These are phyloP conservation scores for Meloe dianella DNA, from an alignment of 2,888 invertebrate species.

Conservation along the genomic window DNA sequence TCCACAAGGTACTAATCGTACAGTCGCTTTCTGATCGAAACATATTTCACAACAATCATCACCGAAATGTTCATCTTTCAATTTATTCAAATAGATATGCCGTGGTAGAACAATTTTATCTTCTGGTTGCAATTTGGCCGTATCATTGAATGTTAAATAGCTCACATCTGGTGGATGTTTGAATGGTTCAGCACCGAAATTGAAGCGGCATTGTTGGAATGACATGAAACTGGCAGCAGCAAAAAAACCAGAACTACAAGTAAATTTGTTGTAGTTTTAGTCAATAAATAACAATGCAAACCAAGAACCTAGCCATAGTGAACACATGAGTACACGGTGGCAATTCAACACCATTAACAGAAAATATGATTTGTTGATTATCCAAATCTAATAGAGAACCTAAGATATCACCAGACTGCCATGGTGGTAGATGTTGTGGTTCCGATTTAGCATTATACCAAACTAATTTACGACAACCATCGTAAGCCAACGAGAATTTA, in stretches of 20 bases:
- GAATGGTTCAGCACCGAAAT: constrained; percentile 86
- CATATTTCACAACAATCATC: constrained; percentile 90
- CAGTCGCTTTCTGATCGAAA: constrained; percentile 79
- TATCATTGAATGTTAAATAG: constrained; percentile 79
- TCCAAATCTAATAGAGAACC: constrained; percentile 85
- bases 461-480: constrained; percentile 87
- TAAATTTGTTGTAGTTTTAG: no score
- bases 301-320: constrained; percentile 77
- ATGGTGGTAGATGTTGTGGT: constrained; percentile 66
- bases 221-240: constrained; percentile 97
- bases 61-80: constrained; percentile 74
- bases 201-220: constrained; percentile 93
- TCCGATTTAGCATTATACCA: constrained; percentile 87
- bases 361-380: constrained; percentile 76
- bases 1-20: constrained; percentile 78
- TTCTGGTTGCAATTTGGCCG: constrained; percentile 75
- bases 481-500: constrained; percentile 85
- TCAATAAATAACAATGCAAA: no score
- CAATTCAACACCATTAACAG: constrained; percentile 78
- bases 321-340: constrained; percentile 77
- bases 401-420: constrained; percentile 85
- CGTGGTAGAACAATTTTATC: constrained; percentile 82
- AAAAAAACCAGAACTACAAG: constrained; percentile 85
- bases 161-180: constrained; percentile 77
- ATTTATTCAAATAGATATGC: constrained; percentile 76